Evolutionary conservation across 23 tunicate genomes (phyloP).

Genomic region (Ascidia mentula): DNA sequence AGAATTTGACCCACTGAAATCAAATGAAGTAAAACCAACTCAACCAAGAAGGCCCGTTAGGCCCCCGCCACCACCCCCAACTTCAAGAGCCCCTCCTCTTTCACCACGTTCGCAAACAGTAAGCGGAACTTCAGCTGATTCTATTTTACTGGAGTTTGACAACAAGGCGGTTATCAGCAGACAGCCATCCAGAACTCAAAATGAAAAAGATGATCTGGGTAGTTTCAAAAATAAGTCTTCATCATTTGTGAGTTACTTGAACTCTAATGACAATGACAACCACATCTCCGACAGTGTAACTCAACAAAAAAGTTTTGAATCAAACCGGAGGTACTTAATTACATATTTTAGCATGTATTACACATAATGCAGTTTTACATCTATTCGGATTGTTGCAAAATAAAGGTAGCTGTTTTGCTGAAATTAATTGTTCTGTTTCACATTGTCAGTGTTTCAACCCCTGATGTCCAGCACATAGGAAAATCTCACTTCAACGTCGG

Average conservation of each 20-base stretch:
- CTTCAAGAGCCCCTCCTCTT: no score
- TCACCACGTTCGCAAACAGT: neutral
- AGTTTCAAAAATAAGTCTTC: neutral
- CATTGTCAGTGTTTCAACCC: neutral
- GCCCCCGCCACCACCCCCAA: neutral
- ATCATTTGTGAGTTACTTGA: neutral
- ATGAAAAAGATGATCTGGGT: neutral
- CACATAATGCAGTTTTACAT: no score
- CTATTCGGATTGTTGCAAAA: no score
- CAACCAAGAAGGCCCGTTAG: neutral
- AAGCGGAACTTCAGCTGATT: neutral
- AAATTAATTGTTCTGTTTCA: no score
- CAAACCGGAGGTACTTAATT: neutral
- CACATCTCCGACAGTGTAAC: neutral
- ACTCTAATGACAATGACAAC: neutral
- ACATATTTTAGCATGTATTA: neutral
- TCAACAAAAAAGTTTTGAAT: neutral
- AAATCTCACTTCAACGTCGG: neutral
- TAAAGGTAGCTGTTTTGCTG: no score
- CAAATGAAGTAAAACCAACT: neutral
- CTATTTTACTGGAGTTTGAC: neutral
- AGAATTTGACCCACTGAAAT: neutral
- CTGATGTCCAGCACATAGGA: neutral
- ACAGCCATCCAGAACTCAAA: neutral
- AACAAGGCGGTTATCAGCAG: neutral